Evolutionary conservation across 2,113 vertebrate species (phyloP), one percentile per base, ranked within the genome.

Genomic region (Paradisaea rubra): DNA sequence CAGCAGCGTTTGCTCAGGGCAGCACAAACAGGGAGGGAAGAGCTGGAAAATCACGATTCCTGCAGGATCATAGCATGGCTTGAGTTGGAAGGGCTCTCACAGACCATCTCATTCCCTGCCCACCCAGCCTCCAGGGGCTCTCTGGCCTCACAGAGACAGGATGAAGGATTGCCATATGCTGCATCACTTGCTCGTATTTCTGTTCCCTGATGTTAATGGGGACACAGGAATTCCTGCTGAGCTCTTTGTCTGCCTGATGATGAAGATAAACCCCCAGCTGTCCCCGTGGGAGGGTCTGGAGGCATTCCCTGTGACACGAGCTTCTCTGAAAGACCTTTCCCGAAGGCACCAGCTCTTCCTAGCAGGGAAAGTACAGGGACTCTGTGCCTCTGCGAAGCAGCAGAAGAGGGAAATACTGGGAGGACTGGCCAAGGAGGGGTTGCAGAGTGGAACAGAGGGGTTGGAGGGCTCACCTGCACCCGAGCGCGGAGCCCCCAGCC

Each of bases 351-450:
- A 59, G 50, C 54, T 25, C 41, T 35, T 23, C 45, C 15, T 7
- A 33, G 71, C 39, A 8, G 30, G 25, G 37, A 25, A 24, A 9
- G 45, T 0, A 8, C 15, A 19, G 45, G 16, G 9, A 14, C 45
- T 7, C 12, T 0, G 9, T 2, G 41, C 31, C 41, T 8, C 60
- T 9, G 24, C 4, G 6, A 61, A 44, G 82, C 49, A 17, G n/a
- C 20, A 44, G 1, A 25, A 35, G 28, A 31, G 30, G 53, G 10
- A 23, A 71, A 33, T 4, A 6, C 0, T 0, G 42, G 39, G 8
- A 25, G 24, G 56, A 10, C 0, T 7, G 64, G 59, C 25, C 53
- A 2, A 7, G 59, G 31, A 47, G 33, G 41, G 28, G 13, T 0
- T 7, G 50, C 11, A 2, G 10, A 12, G 39, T 6, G 0, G 52